Evolutionary conservation across 1,140 invertebrate species (phyloP), one percentile per base, ranked within the genome.

Genomic region (Asbolus verrucosus): DNA sequence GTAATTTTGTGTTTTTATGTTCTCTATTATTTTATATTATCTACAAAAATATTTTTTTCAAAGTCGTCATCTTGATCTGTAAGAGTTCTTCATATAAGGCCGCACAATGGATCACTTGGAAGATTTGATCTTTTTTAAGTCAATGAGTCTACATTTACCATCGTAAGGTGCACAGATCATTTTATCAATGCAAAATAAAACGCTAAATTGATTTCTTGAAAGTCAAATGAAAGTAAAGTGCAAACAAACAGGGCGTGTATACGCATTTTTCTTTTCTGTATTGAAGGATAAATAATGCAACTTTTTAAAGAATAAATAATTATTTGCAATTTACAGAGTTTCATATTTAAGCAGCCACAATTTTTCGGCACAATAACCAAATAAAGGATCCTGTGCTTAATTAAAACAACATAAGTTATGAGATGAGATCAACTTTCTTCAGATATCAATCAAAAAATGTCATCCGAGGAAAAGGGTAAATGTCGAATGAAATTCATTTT

Each of bases 371-470:
- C n/a, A n/a, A n/a, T n/a, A n/a, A n/a, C n/a, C n/a, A n/a, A n/a
- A n/a, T n/a, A n/a, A n/a, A n/a, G n/a, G n/a, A n/a, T n/a, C n/a
- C n/a, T n/a, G n/a, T n/a, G 24, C 6, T 30, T n/a, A 59, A 16
- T 24, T 59, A 5, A 30, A n/a, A n/a, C n/a, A n/a, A n/a, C n/a
- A n/a, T n/a, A n/a, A n/a, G n/a, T n/a, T n/a, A 27, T n/a, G n/a
- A 54, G 27, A 54, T 54, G 46, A 5, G 27, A 60, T 60, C 60
- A 19, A 39, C 61, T 63, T 63, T 63, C 61, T 63, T 63, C 61
- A 21, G 50, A 41, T 63, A 63, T 63, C 36, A 27, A 63, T 63
- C 61, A 38, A 59, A 6, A 30, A 5, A 8, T 8, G 4, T 30
- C 4, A 30, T 8, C 4, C 9, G 41, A 11, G 16, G 41, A n/a